Percentiles rank a stretch among this genome's conserved stretches.
Evolutionary conservation across 2,888 invertebrate species (phyloP).

Genomic region (Bibio marci): DNA sequence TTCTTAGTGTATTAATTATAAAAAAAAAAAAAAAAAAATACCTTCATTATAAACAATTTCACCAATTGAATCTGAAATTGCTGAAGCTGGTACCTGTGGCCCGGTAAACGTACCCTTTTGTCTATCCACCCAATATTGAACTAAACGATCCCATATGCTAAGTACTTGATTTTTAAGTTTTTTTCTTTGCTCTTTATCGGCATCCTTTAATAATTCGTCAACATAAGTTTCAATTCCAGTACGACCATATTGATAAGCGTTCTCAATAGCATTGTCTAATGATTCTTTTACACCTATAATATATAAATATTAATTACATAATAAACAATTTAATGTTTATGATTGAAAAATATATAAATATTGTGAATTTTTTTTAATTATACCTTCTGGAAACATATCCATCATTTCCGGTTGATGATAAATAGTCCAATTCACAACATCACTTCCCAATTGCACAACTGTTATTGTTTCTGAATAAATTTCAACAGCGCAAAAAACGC

Average conservation of each 20-base stretch:
- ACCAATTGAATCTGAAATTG: slow-evolving; percentile 50
- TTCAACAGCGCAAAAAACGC: slow-evolving; percentile 53
- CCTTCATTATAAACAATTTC: slow-evolving; percentile 61
- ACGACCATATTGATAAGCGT: slow-evolving; percentile 84
- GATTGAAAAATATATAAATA: background rate
- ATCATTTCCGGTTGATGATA: slow-evolving; percentile 76
- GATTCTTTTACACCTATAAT: slow-evolving; percentile 54
- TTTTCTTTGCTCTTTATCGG: slow-evolving; percentile 61
- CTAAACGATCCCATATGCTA: slow-evolving; percentile 85
- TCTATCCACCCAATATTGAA: slow-evolving; percentile 80
- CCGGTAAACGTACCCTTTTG: slow-evolving; percentile 40
- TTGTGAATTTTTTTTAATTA: slow-evolving; percentile 2
- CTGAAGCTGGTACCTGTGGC: slow-evolving; percentile 55
- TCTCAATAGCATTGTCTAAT: slow-evolving; percentile 77
- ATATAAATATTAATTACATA: too few relatives aligned
- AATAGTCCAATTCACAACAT: slow-evolving; percentile 73
- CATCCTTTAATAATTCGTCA: slow-evolving; percentile 59
- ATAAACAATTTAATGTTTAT: too few relatives aligned
- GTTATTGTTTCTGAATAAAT: slow-evolving; percentile 90
- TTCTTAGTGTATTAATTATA: background rate
- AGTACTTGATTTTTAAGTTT: slow-evolving; percentile 76
- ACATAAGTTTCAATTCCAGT: slow-evolving; percentile 80
- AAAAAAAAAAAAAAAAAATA: slow-evolving; percentile 19
- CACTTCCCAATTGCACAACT: slow-evolving; percentile 73
- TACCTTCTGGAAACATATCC: slow-evolving; percentile 51